Percentiles rank a stretch among this genome's conserved stretches.
These are phyloP conservation scores for Rapana venosa DNA, from an alignment of 2,888 invertebrate species.

Conservation along the genomic window DNA sequence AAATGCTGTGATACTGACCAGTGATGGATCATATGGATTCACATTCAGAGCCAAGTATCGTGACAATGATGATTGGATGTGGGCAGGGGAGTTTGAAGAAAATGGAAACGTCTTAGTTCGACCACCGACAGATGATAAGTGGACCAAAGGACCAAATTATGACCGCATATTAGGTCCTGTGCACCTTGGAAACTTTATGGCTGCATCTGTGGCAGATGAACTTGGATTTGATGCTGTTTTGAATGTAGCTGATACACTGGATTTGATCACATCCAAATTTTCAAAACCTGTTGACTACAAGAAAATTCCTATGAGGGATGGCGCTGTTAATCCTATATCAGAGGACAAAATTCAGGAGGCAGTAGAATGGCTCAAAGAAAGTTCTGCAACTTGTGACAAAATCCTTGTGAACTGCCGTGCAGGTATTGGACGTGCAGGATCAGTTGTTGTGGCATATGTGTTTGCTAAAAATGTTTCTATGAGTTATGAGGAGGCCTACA, in stretches of 20 bases:
- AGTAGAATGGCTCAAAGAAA: conserved; percentile 53
- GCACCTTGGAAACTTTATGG: conserved; percentile 62
- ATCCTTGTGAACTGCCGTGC: conserved; percentile 58
- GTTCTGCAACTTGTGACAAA: conserved; percentile 46
- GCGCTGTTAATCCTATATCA: conserved; percentile 45
- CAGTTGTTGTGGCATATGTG: conserved; percentile 57
- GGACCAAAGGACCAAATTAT: conserved; percentile 56
- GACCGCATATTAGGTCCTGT: conserved; percentile 51
- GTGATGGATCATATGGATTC: conserved; percentile 52
- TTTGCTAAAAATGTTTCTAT: conserved; percentile 51
- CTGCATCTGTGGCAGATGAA: conserved; percentile 54
- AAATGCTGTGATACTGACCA: conserved; percentile 54
- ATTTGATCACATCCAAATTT: conserved; percentile 51
- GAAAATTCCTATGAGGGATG: conserved; percentile 56
- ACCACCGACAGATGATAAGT: conserved; percentile 50
- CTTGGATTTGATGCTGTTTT: conserved; percentile 56
- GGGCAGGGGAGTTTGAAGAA: conserved; percentile 49
- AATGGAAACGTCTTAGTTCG: conserved; percentile 52
- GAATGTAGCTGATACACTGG: conserved; percentile 58
- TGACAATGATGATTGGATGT: conserved; percentile 44
- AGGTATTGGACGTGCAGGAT: conserved; percentile 61
- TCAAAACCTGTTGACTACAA: conserved; percentile 50
- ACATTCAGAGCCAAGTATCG: conserved; percentile 51
- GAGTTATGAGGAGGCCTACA: conserved; percentile 55
- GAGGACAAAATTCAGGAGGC: conserved; percentile 50